phyloP scores from a whole-genome alignment of 2,888 invertebrate genomes.

The Nemurella pictetii region DNA sequence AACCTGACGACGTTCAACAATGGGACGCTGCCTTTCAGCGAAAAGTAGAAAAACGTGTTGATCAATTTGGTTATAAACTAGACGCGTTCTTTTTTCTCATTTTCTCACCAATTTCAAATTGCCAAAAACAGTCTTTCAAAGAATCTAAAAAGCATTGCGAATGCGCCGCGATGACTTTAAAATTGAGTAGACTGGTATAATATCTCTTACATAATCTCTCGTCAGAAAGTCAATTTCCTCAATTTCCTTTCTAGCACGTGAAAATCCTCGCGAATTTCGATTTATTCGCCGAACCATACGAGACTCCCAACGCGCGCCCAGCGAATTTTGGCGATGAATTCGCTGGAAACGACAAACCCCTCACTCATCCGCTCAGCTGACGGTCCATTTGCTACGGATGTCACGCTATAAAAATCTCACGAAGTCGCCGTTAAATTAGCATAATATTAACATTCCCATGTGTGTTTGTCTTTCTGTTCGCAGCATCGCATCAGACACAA shows the following conservation, averaged over 20 bases:
- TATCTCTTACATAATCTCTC: too few relatives aligned
- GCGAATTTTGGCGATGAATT: neutral
- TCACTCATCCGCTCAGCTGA: neutral
- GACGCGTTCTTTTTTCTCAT: neutral
- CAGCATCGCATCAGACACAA: constrained; percentile 37
- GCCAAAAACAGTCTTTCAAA: neutral
- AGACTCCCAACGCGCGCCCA: neutral
- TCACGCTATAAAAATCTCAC: neutral
- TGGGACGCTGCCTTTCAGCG: neutral
- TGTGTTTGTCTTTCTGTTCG: neutral
- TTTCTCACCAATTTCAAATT: neutral
- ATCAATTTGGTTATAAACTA: neutral
- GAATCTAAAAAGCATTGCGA: neutral
- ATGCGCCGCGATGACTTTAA: neutral
- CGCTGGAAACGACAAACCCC: neutral
- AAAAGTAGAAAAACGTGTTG: neutral
- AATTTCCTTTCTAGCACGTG: neutral
- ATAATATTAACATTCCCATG: neutral
- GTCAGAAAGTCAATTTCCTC: neutral
- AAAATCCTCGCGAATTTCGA: neutral
- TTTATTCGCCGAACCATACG: neutral
- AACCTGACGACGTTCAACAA: neutral
- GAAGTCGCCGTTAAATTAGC: neutral
- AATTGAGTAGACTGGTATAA: too few relatives aligned
- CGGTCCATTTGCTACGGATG: neutral